A percentile compares a stretch with the other conserved stretches of the same genome.
phyloP scores from a whole-genome alignment of 2,113 vertebrate genomes.

The Poecilia latipinna region DNA sequence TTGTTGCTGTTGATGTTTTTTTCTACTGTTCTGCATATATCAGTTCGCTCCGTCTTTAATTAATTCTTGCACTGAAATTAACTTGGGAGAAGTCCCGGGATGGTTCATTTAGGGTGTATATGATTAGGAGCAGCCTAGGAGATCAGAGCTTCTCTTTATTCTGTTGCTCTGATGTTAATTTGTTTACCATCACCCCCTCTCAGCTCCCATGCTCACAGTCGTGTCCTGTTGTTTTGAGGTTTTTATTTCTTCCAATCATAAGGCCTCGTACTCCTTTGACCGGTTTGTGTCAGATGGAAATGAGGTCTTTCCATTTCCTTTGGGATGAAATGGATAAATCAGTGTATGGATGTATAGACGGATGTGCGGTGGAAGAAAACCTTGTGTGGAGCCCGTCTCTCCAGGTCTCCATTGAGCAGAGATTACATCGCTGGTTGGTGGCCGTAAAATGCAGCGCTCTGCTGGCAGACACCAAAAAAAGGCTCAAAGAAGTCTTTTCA shows the following conservation, averaged over 20 bases:
- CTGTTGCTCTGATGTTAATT: slow-evolving; percentile 63
- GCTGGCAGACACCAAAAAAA: slow-evolving; percentile 61
- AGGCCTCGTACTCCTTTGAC: slow-evolving; percentile 25
- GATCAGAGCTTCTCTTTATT: slow-evolving; percentile 73
- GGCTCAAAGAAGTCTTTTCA: slow-evolving; percentile 73
- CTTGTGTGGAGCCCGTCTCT: slow-evolving; percentile 62
- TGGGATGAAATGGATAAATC: slow-evolving; percentile 28
- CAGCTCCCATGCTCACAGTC: slow-evolving; percentile 8
- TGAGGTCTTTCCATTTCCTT: slow-evolving; percentile 43
- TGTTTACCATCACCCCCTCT: slow-evolving; percentile 39
- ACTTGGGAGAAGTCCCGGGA: slow-evolving; percentile 69
- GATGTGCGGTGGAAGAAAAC: slow-evolving; percentile 15
- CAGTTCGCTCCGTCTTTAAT: slow-evolving; percentile 62
- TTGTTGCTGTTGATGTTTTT: slow-evolving; percentile 72
- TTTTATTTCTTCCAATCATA: slow-evolving; percentile 52
- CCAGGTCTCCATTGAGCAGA: slow-evolving; percentile 65
- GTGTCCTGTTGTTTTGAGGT: slow-evolving; percentile 22
- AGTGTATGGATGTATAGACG: slow-evolving; percentile 20
- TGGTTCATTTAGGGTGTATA: slow-evolving; percentile 68
- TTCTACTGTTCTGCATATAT: slow-evolving; percentile 57
- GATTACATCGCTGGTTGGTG: slow-evolving; percentile 74
- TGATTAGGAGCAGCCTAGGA: slow-evolving; percentile 68
- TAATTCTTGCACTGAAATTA: slow-evolving; percentile 66
- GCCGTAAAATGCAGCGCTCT: slow-evolving; percentile 51
- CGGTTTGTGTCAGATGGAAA: slow-evolving; percentile 59